Conservation (phyloP, 2,888 invertebrate genomes). For the Agriotes lineatus region DNA sequence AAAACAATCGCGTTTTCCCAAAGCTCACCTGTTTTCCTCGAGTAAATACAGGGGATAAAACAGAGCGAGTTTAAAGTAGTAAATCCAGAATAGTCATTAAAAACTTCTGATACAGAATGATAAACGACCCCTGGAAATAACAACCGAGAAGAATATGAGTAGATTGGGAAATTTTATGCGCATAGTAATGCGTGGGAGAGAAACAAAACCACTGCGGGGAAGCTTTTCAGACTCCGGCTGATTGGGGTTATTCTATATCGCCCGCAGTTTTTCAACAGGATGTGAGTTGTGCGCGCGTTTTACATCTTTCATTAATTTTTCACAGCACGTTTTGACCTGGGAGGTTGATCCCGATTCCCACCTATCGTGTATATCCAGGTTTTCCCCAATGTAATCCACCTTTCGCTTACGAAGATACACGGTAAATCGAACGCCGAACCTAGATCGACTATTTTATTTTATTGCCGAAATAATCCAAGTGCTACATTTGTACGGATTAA, state of each 20-base stretch:
- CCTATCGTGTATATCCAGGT: slow-evolving; percentile 40
- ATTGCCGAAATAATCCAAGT: slow-evolving; percentile 18
- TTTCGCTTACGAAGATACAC: slow-evolving; percentile 32
- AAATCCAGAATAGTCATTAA: slow-evolving; percentile 46
- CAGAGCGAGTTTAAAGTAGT: slow-evolving; percentile 26
- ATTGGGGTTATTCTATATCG: slow-evolving; percentile 47
- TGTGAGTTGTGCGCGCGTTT: slow-evolving; percentile 46
- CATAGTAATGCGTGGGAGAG: slow-evolving; percentile 28
- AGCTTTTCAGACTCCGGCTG: slow-evolving; percentile 33
- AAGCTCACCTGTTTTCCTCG: slow-evolving; percentile 14
- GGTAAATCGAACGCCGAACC: slow-evolving; percentile 28
- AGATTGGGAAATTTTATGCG: slow-evolving; percentile 26
- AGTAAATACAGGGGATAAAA: slow-evolving; percentile 19
- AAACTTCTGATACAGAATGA: slow-evolving; percentile 50
- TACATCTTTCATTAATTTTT: slow-evolving; percentile 53
- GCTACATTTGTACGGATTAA: slow-evolving; percentile 22
- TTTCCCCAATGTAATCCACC: slow-evolving; percentile 36
- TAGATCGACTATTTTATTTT: slow-evolving; percentile 32
- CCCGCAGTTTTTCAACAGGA: slow-evolving; percentile 43
- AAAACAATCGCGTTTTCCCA: not conserved
- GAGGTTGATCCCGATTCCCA: slow-evolving; percentile 42
- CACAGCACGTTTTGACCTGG: slow-evolving; percentile 46
- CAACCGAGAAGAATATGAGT: slow-evolving; percentile 27
- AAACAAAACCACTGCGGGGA: slow-evolving; percentile 22
- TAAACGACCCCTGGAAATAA: slow-evolving; percentile 46